Percentiles rank a stretch among this genome's conserved stretches.
Conservation (phyloP, 1,140 invertebrate species). For the Panonychus citri region DNA sequence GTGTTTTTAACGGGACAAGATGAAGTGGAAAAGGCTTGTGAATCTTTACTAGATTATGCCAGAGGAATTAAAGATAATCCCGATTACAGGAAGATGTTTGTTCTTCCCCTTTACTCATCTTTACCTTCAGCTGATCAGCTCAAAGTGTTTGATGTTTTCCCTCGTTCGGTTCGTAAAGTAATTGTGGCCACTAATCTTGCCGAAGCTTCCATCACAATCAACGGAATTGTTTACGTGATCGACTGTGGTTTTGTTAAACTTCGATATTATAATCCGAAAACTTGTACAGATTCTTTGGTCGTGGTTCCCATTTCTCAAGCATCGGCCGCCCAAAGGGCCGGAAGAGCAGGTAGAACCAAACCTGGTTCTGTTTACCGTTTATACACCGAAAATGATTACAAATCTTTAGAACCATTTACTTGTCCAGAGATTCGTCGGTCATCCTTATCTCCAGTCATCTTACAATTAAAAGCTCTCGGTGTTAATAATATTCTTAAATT, state of each 20-base stretch:
- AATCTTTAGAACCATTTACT: slow-evolving; percentile 35
- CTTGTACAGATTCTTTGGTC: slow-evolving; percentile 59
- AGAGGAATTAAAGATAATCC: slow-evolving; percentile 12
- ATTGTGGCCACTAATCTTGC: slow-evolving; percentile 92
- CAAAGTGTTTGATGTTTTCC: slow-evolving; percentile 56
- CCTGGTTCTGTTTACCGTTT: slow-evolving; percentile 52
- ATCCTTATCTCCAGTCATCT: slow-evolving; percentile 55
- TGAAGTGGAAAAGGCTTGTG: slow-evolving; percentile 52
- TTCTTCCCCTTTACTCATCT: slow-evolving; percentile 81
- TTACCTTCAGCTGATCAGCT: slow-evolving; percentile 56
- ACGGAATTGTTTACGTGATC: slow-evolving; percentile 56
- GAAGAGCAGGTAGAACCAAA: slow-evolving; percentile 59
- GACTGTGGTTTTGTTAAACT: slow-evolving; percentile 57
- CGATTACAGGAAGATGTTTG: slow-evolving; percentile 42
- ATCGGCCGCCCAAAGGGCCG: slow-evolving; percentile 71
- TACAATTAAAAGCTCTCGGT: slow-evolving; percentile 84
- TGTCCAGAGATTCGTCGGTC: slow-evolving; percentile 80
- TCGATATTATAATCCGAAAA: slow-evolving; percentile 59
- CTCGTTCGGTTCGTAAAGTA: slow-evolving; percentile 59
- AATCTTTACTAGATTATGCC: slow-evolving; percentile 28
- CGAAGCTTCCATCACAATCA: slow-evolving; percentile 79
- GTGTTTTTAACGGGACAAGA: slow-evolving; percentile 87
- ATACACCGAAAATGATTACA: slow-evolving; percentile 45
- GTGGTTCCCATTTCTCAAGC: slow-evolving; percentile 64
- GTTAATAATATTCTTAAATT: slow-evolving; percentile 53